A percentile compares a stretch with the other conserved stretches of the same genome.
Conservation (phyloP, 2,113 vertebrate species). For the Suncus etruscus region DNA sequence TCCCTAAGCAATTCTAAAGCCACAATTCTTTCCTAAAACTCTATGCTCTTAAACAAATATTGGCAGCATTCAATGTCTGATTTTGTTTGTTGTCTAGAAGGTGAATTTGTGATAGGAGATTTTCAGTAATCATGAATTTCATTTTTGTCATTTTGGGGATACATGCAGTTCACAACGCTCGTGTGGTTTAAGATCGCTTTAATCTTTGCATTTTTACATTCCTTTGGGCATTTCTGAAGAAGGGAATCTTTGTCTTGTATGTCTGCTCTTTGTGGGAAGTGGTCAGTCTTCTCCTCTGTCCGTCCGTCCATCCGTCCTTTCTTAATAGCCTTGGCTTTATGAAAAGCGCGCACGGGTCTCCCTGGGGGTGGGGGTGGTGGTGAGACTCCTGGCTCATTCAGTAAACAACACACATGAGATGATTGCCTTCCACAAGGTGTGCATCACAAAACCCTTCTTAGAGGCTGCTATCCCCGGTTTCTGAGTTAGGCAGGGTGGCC, state of each 20-base stretch:
- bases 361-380: too few species aligned
- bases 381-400: neutral
- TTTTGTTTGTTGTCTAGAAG: slow-evolving; percentile 81
- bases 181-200: slow-evolving; percentile 60
- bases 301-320: neutral
- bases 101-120: slow-evolving; percentile 65
- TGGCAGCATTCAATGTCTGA: neutral
- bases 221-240: slow-evolving; percentile 66
- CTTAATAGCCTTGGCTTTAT: slow-evolving; percentile 41
- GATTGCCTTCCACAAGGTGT: neutral
- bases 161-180: slow-evolving; percentile 68
- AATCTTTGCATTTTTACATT: slow-evolving; percentile 62
- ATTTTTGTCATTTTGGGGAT: slow-evolving; percentile 71
- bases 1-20: neutral
- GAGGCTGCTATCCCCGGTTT: slow-evolving; percentile 91
- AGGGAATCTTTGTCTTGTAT: neutral
- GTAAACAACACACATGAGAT: neutral
- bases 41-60: slow-evolving; percentile 41
- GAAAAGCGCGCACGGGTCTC: neutral
- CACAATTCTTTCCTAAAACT: slow-evolving; percentile 5
- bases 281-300: neutral
- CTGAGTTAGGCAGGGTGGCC: slow-evolving; percentile 82
- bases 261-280: neutral
- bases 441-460: slow-evolving; percentile 77
- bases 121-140: slow-evolving; percentile 50